Evolutionary conservation across 2,797 vertebrate species (phyloP).

Genomic region (Phrynocephalus guinanensis): DNA sequence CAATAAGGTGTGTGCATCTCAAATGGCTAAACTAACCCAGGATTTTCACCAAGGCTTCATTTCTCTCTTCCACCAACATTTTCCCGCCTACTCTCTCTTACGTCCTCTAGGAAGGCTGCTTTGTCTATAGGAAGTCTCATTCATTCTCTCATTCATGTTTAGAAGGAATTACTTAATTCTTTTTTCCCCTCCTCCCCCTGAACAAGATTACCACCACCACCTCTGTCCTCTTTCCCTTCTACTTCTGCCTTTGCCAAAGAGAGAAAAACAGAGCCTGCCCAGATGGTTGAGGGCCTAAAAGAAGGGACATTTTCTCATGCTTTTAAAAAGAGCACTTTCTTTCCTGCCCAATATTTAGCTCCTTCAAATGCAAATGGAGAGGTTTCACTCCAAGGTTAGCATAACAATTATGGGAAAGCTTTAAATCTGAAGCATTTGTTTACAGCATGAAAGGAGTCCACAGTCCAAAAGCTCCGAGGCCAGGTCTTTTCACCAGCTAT

Average conservation of each 20-base stretch:
- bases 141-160: slow-evolving; percentile 73
- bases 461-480: slow-evolving; percentile 82
- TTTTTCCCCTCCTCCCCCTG: slow-evolving; percentile 51
- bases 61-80: slow-evolving; percentile 43
- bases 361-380: slow-evolving; percentile 99
- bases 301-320: slow-evolving; percentile 93
- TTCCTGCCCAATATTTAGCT: slow-evolving; percentile 99
- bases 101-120: slow-evolving; percentile 61
- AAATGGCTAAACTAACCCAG: slow-evolving; percentile 59
- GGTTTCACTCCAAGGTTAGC: slow-evolving; percentile 97
- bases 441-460: slow-evolving; percentile 91
- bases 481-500: slow-evolving; percentile 84
- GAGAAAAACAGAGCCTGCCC: slow-evolving; percentile 85
- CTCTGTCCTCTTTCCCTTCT: slow-evolving; percentile 68
- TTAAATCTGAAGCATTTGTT: slow-evolving; percentile 98
- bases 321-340: slow-evolving; percentile 94
- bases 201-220: slow-evolving; percentile 71
- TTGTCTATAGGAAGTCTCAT: slow-evolving; percentile 74
- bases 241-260: slow-evolving; percentile 77
- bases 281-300: slow-evolving; percentile 92
- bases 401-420: slow-evolving; percentile 98
- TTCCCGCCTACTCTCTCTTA: slow-evolving; percentile 44
- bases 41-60: slow-evolving; percentile 54
- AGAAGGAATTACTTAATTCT: slow-evolving; percentile 79
- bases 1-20: slow-evolving; percentile 59